Base-by-base conservation (phyloP, 2,888 invertebrate genomes). In the Galerucella pusilla region DNA sequence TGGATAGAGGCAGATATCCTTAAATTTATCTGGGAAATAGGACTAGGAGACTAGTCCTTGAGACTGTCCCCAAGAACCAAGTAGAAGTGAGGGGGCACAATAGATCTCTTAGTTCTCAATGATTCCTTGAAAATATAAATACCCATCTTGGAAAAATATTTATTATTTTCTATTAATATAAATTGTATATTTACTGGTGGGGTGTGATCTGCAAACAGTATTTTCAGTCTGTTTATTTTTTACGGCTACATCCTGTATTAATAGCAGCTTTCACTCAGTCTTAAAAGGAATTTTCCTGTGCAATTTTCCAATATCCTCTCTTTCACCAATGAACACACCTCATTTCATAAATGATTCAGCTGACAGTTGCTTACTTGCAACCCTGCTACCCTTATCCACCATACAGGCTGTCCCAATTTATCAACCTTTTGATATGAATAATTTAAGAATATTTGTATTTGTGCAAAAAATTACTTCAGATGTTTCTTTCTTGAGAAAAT, bases 261-360 rank as follows among this genome's bases (percentile, higher is more conserved):
- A 14, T 12, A n/a, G 14, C 5, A n/a, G 14, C 14, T 54, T 54
- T 54, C 54, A 54, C 54, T 54, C n/a, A n/a, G 4, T 54, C 54
- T 54, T 54, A 11, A 54, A 54, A 5, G 6, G 25, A 20, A 60
- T 60, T 60, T 20, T 59, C 16, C 59, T 59, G 59, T 59, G 20
- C 59, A 59, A 59, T 59, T 59, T 60, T 28, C 60, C 60, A 60
- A 60, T 60, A 60, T 28, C 11, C 11, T 60, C 60, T 11, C 25
- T 28, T 60, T 60, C 14, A 28, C 3, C 28, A 25, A 60, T 28
- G 1, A 60, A 25, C 60, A 60, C 60, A 25, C 60, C 60, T 60
- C 60, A 60, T 12, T 60, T 60, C 9, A 9, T 60, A 28, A 60
- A 25, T 28, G 20, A 60, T 60, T 60, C 60, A 60, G n/a, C 28